Conservation (phyloP, 2,888 invertebrate genomes). For the Rotaria sp. region DNA sequence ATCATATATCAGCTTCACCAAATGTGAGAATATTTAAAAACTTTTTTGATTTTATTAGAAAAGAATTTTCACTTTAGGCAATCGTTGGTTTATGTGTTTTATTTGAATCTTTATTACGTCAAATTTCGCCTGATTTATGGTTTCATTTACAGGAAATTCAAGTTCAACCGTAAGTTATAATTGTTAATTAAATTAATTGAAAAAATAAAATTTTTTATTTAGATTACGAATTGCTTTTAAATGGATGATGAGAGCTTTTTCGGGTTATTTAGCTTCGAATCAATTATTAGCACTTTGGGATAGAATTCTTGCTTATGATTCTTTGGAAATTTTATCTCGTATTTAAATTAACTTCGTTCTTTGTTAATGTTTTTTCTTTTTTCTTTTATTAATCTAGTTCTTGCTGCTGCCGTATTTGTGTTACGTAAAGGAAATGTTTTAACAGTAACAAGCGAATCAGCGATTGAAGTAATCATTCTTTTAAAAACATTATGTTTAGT, state of each 20-base stretch:
- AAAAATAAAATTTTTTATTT: slow-evolving; percentile 41
- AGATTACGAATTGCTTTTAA: slow-evolving; percentile 84
- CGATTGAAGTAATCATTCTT: background rate
- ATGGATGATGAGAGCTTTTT: slow-evolving; percentile 91
- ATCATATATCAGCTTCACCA: slow-evolving; percentile 81
- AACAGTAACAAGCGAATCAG: background rate
- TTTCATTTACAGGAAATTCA: slow-evolving; percentile 78
- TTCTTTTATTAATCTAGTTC: background rate
- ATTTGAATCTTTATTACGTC: slow-evolving; percentile 79
- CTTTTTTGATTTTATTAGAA: background rate
- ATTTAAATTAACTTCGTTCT: slow-evolving; percentile 18
- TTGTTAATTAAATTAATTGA: background rate
- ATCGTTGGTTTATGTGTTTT: slow-evolving; percentile 79
- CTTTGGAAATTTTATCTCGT: slow-evolving; percentile 74
- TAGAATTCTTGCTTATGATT: slow-evolving; percentile 79
- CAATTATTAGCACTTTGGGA: slow-evolving; percentile 88
- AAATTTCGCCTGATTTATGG: slow-evolving; percentile 81
- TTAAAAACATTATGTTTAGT: background rate
- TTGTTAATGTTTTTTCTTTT: too few relatives aligned
- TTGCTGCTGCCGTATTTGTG: slow-evolving; percentile 16
- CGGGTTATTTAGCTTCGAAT: slow-evolving; percentile 83
- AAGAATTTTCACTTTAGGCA: slow-evolving; percentile 58
- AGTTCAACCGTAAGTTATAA: slow-evolving; percentile 71
- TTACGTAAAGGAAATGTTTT: slow-evolving; percentile 14
- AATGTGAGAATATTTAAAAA: slow-evolving; percentile 58